phyloP scores from a whole-genome alignment of 2,797 vertebrate genomes.

The Manis crassicaudata region DNA sequence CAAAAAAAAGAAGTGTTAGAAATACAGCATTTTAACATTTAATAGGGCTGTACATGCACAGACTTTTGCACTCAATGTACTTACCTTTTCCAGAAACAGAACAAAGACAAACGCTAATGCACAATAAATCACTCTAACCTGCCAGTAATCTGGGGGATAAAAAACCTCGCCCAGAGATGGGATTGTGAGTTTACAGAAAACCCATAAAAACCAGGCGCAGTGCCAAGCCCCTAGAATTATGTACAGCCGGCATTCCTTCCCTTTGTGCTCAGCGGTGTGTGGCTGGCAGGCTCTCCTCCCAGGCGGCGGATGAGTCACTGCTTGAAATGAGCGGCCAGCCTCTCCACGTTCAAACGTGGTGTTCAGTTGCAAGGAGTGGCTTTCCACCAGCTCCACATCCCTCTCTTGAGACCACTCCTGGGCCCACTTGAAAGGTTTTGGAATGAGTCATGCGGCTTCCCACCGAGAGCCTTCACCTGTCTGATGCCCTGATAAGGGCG shows the following conservation, averaged over 20 bases:
- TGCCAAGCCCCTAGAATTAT: slow-evolving; percentile 74
- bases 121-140: slow-evolving; percentile 75
- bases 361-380: slow-evolving; percentile 13
- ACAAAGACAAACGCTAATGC: slow-evolving; percentile 39
- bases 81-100: slow-evolving; percentile 72
- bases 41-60: background rate
- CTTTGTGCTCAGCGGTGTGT: slow-evolving; percentile 77
- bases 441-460: background rate
- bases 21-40: fast-evolving
- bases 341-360: background rate
- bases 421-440: background rate
- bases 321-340: background rate
- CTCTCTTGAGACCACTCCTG: background rate
- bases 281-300: slow-evolving; percentile 78
- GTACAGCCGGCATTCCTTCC: slow-evolving; percentile 76
- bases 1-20: background rate
- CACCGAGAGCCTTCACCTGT: fast-evolving
- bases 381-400: fast-evolving
- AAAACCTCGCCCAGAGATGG: slow-evolving; percentile 81
- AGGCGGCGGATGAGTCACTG: slow-evolving; percentile 78
- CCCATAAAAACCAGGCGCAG: slow-evolving; percentile 79
- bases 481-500: background rate
- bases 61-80: slow-evolving; percentile 31
- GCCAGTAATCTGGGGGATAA: slow-evolving; percentile 76
- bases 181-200: slow-evolving; percentile 79